These are phyloP conservation scores for Microcebus tavaratra DNA, from an alignment of 2,113 vertebrate genomes.

Conservation along the genomic window DNA sequence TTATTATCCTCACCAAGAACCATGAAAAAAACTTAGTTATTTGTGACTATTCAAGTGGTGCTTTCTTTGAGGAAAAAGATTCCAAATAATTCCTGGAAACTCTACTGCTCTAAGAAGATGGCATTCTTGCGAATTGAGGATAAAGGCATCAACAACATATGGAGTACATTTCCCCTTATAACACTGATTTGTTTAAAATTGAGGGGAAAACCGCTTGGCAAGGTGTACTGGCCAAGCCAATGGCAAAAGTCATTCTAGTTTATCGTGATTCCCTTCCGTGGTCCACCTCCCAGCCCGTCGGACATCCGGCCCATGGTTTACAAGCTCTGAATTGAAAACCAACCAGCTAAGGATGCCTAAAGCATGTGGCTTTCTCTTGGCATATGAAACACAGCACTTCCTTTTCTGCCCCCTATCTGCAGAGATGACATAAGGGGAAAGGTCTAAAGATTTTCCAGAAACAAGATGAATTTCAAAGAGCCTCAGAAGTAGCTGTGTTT, in stretches of 20 bases:
- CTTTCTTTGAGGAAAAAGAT: constrained; percentile 44
- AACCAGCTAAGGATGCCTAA: neutral
- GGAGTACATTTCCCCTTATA: constrained; percentile 71
- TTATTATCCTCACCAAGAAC: neutral
- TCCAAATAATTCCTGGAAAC: constrained; percentile 72
- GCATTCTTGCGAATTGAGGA: constrained; percentile 71
- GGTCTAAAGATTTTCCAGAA: constrained; percentile 55
- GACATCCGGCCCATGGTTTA: constrained; percentile 16
- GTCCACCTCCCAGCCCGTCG: constrained; percentile 50
- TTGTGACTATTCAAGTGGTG: constrained; percentile 30
- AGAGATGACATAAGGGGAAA: neutral
- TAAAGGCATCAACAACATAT: constrained; percentile 68
- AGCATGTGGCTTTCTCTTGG: constrained; percentile 45
- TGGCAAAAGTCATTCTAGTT: constrained; percentile 72
- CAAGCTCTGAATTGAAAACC: constrained; percentile 59
- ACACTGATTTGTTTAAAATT: constrained; percentile 75
- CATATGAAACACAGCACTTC: neutral
- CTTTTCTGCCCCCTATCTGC: constrained; percentile 17
- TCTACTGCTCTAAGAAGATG: constrained; percentile 68
- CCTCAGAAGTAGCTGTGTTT: neutral
- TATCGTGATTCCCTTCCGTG: constrained; percentile 52
- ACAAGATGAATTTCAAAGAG: constrained; percentile 21
- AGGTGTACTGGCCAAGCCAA: constrained; percentile 61
- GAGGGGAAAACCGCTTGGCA: constrained; percentile 71
- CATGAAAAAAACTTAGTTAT: constrained; percentile 35